phyloP scores from a whole-genome alignment of 53 echinoderm and acorn worm genomes.

The Holothuria scabra region DNA sequence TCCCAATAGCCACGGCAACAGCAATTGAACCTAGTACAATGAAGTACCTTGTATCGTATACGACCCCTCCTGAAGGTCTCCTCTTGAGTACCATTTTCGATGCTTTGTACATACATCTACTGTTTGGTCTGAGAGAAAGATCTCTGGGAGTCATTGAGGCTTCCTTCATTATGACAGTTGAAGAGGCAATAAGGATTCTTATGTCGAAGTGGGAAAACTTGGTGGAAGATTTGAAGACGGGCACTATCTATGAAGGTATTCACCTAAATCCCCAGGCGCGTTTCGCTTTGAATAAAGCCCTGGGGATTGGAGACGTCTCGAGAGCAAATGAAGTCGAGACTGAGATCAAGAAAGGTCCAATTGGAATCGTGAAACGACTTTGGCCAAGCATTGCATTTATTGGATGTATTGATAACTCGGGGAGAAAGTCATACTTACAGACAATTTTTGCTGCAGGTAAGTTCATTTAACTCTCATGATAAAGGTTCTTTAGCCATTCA shows the following conservation, averaged over 20 bases:
- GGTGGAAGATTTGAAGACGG: slow-evolving; percentile 4
- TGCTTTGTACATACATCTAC: not conserved
- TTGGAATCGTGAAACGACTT: slow-evolving; percentile 18
- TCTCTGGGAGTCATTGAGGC: slow-evolving; percentile 1
- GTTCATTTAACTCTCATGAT: not conserved
- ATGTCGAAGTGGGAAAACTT: slow-evolving; percentile 1
- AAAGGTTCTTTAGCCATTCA: too few relatives aligned
- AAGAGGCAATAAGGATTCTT: slow-evolving; percentile 1
- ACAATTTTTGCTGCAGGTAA: not conserved
- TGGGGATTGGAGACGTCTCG: not conserved
- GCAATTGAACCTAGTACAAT: not conserved
- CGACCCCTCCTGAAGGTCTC: not conserved
- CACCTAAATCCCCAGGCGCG: not conserved
- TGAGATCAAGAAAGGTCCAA: slow-evolving; percentile 13
- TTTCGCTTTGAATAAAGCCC: not conserved
- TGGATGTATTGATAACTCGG: slow-evolving; percentile 11
- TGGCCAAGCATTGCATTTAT: slow-evolving; percentile 12
- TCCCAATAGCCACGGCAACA: not conserved
- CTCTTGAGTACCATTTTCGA: not conserved
- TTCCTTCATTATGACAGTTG: not conserved
- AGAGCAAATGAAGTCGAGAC: not conserved
- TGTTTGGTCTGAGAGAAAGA: slow-evolving; percentile 1
- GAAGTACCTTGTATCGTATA: not conserved
- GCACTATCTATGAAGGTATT: slow-evolving; percentile 4
- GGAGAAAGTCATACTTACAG: not conserved